Evolutionary conservation across 2,888 invertebrate genomes (phyloP).

Genomic region (Crematogaster levior): DNA sequence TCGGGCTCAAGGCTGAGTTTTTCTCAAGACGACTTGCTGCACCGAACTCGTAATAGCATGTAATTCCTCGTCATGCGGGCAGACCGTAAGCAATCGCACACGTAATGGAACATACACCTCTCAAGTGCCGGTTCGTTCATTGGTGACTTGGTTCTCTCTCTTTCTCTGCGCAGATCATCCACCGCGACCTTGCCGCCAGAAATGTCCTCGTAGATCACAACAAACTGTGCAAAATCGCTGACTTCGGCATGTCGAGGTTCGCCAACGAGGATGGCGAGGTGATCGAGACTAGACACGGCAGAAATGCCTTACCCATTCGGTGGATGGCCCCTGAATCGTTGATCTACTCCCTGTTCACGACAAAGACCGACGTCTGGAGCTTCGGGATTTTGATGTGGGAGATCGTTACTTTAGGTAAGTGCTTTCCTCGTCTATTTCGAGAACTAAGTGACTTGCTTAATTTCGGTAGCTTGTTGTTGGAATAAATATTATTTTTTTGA

Average conservation of each 20-base stretch:
- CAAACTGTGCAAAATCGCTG: conserved; percentile 95
- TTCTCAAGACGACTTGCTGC: background rate
- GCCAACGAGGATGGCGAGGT: conserved; percentile 86
- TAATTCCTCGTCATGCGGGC: conserved; percentile 16
- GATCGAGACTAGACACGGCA: conserved; percentile 86
- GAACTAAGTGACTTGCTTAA: conserved; percentile 1
- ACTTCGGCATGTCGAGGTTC: conserved; percentile 94
- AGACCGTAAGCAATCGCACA: conserved; percentile 15
- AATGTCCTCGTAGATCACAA: conserved; percentile 94
- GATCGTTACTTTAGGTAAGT: conserved; percentile 92
- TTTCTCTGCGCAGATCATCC: conserved; percentile 90
- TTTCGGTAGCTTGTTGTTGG: conserved; percentile 20
- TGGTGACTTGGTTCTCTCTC: conserved; percentile 27
- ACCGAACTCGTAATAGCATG: conserved; percentile 21
- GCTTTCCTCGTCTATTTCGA: background rate
- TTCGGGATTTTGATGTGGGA: conserved; percentile 95
- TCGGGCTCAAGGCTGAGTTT: conserved; percentile 24
- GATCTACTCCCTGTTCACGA: conserved; percentile 92
- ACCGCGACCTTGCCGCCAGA: conserved; percentile 93
- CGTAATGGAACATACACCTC: conserved; percentile 62
- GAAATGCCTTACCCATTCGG: conserved; percentile 90
- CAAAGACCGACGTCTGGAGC: conserved; percentile 95
- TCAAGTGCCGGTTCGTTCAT: conserved; percentile 20
- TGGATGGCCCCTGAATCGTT: conserved; percentile 96
- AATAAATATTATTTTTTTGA: conserved; percentile 25